phyloP scores from a whole-genome alignment of 1,140 invertebrate species.

The Coelopa frigida region DNA sequence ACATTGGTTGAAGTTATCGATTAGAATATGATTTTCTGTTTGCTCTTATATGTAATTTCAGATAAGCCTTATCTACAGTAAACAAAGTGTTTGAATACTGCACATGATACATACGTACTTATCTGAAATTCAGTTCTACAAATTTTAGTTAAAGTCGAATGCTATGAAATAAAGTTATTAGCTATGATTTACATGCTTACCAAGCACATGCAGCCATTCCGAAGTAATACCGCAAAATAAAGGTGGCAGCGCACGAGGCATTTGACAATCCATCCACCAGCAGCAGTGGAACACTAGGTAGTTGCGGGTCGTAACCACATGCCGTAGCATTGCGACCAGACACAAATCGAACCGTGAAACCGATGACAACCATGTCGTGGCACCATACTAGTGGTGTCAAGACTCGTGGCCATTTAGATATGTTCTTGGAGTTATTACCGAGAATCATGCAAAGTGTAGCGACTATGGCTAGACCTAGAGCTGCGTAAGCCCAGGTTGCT shows the following conservation, averaged over 20 bases:
- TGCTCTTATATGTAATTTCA: too few relatives aligned
- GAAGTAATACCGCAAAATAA: constrained; percentile 85
- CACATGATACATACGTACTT: too few relatives aligned
- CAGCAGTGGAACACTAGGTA: constrained; percentile 54
- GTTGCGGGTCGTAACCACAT: constrained; percentile 51
- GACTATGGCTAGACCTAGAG: constrained; percentile 75
- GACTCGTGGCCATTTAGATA: constrained; percentile 61
- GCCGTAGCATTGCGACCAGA: constrained; percentile 58
- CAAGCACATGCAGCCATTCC: constrained; percentile 77
- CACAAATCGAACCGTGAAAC: constrained; percentile 69
- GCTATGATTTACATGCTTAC: too few relatives aligned
- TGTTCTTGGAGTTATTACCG: constrained; percentile 40
- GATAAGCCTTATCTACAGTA: too few relatives aligned
- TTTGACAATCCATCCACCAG: constrained; percentile 76
- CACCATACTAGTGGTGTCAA: constrained; percentile 66
- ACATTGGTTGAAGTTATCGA: too few relatives aligned
- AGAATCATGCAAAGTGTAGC: constrained; percentile 72
- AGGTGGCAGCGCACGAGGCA: constrained; percentile 81
- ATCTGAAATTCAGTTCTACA: too few relatives aligned
- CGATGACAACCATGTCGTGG: constrained; percentile 71
- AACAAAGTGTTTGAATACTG: too few relatives aligned
- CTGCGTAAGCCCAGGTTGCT: constrained; percentile 67
- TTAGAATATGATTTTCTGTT: too few relatives aligned
- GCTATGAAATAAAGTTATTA: too few relatives aligned
- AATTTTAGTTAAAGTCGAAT: too few relatives aligned